A percentile compares a stretch with the other conserved stretches of the same genome.
Evolutionary conservation across 2,888 invertebrate species (phyloP).

Genomic region (Dicyrtoma fusca): DNA sequence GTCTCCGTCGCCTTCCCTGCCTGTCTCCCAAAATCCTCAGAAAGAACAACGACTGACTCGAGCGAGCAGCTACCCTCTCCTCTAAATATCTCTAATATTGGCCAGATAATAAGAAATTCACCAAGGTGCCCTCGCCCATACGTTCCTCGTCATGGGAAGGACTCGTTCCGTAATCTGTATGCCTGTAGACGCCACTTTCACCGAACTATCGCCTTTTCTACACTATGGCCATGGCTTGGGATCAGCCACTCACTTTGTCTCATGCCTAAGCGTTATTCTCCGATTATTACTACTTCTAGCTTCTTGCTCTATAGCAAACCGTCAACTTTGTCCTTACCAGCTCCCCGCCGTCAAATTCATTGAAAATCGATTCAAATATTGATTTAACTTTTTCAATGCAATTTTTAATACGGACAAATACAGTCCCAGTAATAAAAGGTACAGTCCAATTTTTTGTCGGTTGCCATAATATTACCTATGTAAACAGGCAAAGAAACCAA

Average conservation of each 20-base stretch:
- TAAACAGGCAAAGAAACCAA: no score
- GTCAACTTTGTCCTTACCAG: background rate
- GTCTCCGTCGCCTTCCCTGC: background rate
- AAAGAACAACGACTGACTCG: no score
- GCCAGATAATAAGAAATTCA: conserved; percentile 25
- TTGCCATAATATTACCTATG: no score
- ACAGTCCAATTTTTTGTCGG: no score
- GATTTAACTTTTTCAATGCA: no score
- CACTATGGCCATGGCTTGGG: background rate
- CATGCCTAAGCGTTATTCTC: background rate
- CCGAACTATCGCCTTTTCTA: background rate
- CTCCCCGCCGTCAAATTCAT: conserved; percentile 35
- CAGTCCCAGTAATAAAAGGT: no score
- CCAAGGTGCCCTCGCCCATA: conserved; percentile 3
- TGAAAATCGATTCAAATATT: conserved; percentile 46
- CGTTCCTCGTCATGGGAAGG: background rate
- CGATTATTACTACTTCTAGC: background rate
- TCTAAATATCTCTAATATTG: conserved; percentile 14
- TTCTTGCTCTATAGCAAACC: background rate
- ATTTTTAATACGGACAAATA: no score
- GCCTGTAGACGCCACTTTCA: background rate
- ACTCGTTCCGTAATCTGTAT: no score
- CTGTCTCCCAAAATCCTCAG: background rate
- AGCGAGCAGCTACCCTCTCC: background rate
- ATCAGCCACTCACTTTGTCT: background rate